These are phyloP conservation scores for Lordiphosa andalusiaca DNA, from an alignment of 2,888 invertebrate genomes.

Conservation along the genomic window DNA sequence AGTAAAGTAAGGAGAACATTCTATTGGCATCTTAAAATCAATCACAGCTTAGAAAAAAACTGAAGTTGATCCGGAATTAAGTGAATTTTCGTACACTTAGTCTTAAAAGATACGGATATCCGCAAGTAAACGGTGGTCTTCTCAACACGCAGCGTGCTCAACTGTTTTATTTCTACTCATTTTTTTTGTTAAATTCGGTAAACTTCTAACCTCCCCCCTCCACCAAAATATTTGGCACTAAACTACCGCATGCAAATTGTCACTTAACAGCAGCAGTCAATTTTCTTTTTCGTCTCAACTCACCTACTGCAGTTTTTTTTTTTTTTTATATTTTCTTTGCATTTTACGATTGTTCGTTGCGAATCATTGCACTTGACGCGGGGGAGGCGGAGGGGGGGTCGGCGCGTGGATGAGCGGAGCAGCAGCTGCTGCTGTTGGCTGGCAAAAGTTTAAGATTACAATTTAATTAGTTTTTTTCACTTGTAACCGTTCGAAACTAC, in stretches of 20 bases:
- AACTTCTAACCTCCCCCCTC: conserved; percentile 5
- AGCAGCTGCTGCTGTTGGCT: conserved; percentile 43
- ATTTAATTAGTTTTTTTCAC: conserved; percentile 31
- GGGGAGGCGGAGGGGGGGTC: neutral
- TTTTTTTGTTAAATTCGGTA: too few species aligned
- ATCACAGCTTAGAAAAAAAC: too few species aligned
- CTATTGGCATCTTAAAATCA: too few species aligned
- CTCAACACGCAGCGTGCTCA: too few species aligned
- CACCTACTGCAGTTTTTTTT: conserved; percentile 18
- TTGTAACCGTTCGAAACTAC: conserved; percentile 12
- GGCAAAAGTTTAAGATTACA: conserved; percentile 32
- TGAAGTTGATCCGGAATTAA: too few species aligned
- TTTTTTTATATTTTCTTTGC: neutral
- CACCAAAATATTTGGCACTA: too few species aligned
- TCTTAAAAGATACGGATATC: too few species aligned
- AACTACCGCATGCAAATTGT: conserved; percentile 18
- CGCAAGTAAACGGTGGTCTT: too few species aligned
- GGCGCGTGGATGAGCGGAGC: conserved; percentile 2
- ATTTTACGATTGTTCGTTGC: conserved; percentile 55
- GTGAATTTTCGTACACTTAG: too few species aligned
- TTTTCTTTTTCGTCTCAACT: conserved; percentile 1
- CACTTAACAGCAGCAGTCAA: conserved; percentile 27
- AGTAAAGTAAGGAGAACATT: too few species aligned
- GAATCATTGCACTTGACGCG: conserved; percentile 43
- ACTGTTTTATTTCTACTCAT: too few species aligned